Base-by-base conservation (phyloP, 2,797 vertebrate species). In the Catamblyrhynchus diadema region DNA sequence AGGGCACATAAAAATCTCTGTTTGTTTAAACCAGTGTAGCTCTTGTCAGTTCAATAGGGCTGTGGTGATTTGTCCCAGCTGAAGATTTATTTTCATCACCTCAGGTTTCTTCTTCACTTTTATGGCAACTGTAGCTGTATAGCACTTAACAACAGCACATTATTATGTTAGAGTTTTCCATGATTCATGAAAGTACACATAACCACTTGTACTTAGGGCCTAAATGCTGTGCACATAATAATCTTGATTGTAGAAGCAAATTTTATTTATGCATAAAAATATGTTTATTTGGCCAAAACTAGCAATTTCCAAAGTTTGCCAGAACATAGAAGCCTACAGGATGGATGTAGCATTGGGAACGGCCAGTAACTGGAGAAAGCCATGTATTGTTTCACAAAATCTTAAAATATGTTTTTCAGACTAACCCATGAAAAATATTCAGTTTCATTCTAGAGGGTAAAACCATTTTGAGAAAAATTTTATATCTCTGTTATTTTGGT, bases 101-200 rank as follows among this genome's bases (percentile, higher is more conserved):
- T 70, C 70, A 60, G 56, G 48, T 69, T 94, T 91, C 75, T 89
- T 85, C 84, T 72, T 90, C 6, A 0, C n/a, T 94, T 94, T 91
- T 84, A 75, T 14, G 66, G 73, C 59, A 41, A 37, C 45, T 74
- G 59, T 92, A 61, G 70, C 69, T 59, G 30, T 72, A 69, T 12
- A 72, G 61, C 81, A 72, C 65, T 95, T 91, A 81, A 72, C 79
- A 90, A 88, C 62, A 90, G 61, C 37, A 30, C 13, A 2, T 72
- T 79, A 69, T 69, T 77, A 74, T 57, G 45, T 37, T 82, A 25
- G 75, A 87, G 64, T 92, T 91, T 92, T 95, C 85, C 66, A 75
- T 67, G 33, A 94, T 93, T 94, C 85, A 70, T 66, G 33, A 84
- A 90, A 88, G 66, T 42, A 45, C 82, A 77, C 33, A 45, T 33